phyloP scores from a whole-genome alignment of 1,140 invertebrate genomes.

The Brachionus paranguensis region DNA sequence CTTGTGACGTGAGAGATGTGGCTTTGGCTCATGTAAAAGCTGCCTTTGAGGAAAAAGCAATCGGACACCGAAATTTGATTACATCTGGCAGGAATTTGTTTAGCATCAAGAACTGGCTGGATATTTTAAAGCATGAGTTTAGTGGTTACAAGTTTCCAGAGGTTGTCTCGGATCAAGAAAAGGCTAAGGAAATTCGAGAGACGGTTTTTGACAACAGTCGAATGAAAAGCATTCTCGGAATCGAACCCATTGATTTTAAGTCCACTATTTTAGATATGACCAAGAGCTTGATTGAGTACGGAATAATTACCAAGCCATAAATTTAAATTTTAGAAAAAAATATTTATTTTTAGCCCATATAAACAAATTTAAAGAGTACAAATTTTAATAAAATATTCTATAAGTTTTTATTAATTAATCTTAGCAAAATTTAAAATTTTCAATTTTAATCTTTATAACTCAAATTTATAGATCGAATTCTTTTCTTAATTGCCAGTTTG shows the following conservation, averaged over 20 bases:
- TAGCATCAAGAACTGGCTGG: neutral
- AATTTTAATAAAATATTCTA: too few species aligned
- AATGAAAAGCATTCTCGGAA: slow-evolving; percentile 54
- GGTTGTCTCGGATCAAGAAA: neutral
- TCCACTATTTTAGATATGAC: slow-evolving; percentile 57
- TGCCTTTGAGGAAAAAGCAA: slow-evolving; percentile 57
- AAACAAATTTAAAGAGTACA: neutral
- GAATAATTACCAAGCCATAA: slow-evolving; percentile 52
- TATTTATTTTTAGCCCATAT: neutral
- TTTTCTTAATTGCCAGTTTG: too few species aligned
- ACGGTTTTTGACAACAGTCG: slow-evolving; percentile 20
- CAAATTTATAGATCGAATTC: too few species aligned
- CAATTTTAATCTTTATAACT: too few species aligned
- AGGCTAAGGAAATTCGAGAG: neutral
- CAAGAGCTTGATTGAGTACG: slow-evolving; percentile 56
- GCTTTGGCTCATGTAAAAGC: slow-evolving; percentile 60
- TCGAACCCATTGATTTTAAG: slow-evolving; percentile 52
- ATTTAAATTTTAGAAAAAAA: neutral
- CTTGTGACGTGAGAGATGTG: slow-evolving; percentile 62
- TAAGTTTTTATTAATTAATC: too few species aligned
- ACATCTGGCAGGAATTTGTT: neutral
- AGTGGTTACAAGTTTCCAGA: neutral
- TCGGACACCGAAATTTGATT: slow-evolving; percentile 46
- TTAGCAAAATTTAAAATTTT: too few species aligned
- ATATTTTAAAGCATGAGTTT: slow-evolving; percentile 4